Conservation (phyloP, 2,888 invertebrate genomes). For the Stenodera caucasica region DNA sequence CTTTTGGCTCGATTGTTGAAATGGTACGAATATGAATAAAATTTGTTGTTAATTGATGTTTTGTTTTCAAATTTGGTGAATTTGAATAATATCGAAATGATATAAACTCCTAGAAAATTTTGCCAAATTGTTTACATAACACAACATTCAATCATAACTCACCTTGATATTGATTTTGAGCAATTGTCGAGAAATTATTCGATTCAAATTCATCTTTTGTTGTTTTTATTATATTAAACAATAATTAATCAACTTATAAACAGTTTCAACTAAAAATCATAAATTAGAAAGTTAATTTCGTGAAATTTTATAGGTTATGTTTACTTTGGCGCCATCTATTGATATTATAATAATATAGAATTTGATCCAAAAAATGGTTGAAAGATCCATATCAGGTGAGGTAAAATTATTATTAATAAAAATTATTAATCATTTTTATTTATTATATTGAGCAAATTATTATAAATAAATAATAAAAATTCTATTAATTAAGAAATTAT, state of each 20-base stretch:
- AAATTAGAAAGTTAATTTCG: constrained; percentile 1
- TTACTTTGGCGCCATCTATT: constrained; percentile 28
- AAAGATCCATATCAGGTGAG: constrained; percentile 35
- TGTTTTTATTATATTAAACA: too few species aligned
- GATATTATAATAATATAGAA: constrained; percentile 5
- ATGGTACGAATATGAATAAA: constrained; percentile 15
- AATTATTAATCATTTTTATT: constrained; percentile 20
- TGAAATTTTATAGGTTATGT: constrained; percentile 17
- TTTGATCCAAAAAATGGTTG: constrained; percentile 13
- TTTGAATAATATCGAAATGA: background rate
- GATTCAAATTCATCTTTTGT: background rate
- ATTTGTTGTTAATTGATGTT: background rate
- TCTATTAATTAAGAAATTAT: constrained; percentile 15
- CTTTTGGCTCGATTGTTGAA: constrained; percentile 35
- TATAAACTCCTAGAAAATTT: background rate
- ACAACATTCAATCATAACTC: background rate
- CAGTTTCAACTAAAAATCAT: background rate
- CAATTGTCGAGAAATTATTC: background rate
- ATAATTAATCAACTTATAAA: background rate
- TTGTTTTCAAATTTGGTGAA: background rate
- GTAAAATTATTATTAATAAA: constrained; percentile 22
- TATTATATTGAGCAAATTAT: background rate
- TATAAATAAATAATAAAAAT: constrained; percentile 7
- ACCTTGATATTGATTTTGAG: background rate
- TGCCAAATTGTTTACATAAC: background rate